Percentiles rank a stretch among this genome's conserved stretches.
Conservation (phyloP, 2,888 invertebrate genomes). For the Archaeoteleia sp. region DNA sequence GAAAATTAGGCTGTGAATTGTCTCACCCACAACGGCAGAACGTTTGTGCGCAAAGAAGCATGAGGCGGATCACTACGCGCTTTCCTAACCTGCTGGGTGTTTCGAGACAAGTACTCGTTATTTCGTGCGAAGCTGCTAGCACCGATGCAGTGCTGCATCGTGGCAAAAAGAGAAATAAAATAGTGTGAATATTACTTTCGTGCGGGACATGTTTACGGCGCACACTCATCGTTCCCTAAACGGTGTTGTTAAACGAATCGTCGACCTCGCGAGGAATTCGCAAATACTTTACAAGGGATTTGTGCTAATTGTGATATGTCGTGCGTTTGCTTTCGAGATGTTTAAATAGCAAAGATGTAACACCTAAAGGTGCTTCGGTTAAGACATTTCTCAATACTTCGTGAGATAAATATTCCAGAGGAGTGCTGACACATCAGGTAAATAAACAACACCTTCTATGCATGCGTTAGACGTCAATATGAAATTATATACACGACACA, state of each 20-base stretch:
- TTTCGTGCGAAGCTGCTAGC: conserved; percentile 1
- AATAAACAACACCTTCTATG: not conserved
- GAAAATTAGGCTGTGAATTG: conserved; percentile 16
- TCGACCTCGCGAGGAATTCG: conserved; percentile 5
- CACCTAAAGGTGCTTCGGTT: conserved; percentile 12
- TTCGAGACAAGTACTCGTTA: conserved; percentile 17
- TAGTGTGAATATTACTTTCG: conserved; percentile 9
- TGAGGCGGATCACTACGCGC: conserved; percentile 26
- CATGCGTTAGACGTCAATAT: no score
- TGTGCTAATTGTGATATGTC: conserved; percentile 20
- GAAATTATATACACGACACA: no score
- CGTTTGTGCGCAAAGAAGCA: conserved; percentile 24
- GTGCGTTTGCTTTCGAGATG: conserved; percentile 4
- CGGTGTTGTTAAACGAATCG: conserved; percentile 11
- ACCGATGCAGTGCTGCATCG: conserved; percentile 10
- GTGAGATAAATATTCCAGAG: conserved; percentile 1
- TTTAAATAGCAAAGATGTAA: conserved; percentile 30
- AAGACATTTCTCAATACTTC: conserved; percentile 10
- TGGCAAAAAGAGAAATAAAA: conserved; percentile 7
- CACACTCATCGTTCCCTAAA: conserved; percentile 5
- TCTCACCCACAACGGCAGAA: conserved; percentile 22
- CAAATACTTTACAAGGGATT: conserved; percentile 10
- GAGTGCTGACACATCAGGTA: conserved; percentile 16
- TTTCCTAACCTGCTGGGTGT: conserved; percentile 19
- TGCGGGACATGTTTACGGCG: conserved; percentile 25